phyloP scores from a whole-genome alignment of 2,113 vertebrate genomes.

The Crotalus viridis region DNA sequence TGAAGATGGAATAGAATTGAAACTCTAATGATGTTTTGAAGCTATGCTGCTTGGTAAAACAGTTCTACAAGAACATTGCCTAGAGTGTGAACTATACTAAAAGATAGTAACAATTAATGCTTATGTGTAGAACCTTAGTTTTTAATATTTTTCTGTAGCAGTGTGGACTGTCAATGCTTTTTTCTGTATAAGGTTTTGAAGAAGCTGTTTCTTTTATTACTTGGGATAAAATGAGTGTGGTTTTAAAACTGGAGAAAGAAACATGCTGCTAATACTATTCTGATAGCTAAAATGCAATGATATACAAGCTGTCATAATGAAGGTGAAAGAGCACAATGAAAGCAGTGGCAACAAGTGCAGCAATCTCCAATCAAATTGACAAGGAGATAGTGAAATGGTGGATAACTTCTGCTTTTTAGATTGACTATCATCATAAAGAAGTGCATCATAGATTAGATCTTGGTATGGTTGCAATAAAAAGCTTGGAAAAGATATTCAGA shows the following conservation, averaged over 20 bases:
- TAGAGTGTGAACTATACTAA: not conserved
- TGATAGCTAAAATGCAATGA: not conserved
- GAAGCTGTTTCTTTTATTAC: not conserved
- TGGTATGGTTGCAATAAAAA: not conserved
- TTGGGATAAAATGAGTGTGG: not conserved
- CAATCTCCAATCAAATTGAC: not conserved
- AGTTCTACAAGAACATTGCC: not conserved
- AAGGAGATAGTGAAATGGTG: not conserved
- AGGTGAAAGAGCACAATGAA: not conserved
- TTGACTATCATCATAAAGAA: not conserved
- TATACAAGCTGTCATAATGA: not conserved
- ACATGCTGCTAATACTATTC: not conserved
- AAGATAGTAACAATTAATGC: not conserved
- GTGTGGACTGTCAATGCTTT: not conserved
- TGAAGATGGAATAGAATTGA: not conserved
- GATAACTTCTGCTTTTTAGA: not conserved
- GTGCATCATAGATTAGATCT: not conserved
- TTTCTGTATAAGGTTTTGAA: not conserved
- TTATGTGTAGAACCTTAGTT: not conserved
- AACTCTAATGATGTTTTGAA: not conserved
- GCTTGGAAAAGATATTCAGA: not conserved
- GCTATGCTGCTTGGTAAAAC: not conserved
- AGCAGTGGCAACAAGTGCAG: not conserved
- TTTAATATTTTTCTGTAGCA: not conserved
- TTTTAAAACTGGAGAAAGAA: not conserved